A percentile compares a stretch with the other conserved stretches of the same genome.
Evolutionary conservation across 2,797 vertebrate species (phyloP).

Genomic region (Myotis pilosus): DNA sequence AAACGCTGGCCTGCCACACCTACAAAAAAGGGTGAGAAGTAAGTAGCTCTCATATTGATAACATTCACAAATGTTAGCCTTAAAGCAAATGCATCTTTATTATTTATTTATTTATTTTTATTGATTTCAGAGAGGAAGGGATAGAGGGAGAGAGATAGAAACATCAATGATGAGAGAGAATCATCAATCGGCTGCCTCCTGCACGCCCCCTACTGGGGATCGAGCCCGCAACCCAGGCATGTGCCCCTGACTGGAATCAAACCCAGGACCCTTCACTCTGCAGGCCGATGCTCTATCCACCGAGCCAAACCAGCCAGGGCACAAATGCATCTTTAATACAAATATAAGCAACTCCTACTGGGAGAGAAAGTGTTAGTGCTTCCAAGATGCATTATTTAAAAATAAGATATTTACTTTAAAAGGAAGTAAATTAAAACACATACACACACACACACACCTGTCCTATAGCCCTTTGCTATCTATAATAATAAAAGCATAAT

Average conservation of each 20-base stretch:
- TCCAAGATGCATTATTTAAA: slow-evolving; percentile 26
- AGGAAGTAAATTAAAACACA: background rate
- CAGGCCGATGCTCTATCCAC: too few relatives aligned
- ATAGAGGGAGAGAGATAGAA: too few relatives aligned
- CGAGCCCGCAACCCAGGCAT: too few relatives aligned
- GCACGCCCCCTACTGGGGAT: too few relatives aligned
- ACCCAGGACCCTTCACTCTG: too few relatives aligned
- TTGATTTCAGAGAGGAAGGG: too few relatives aligned
- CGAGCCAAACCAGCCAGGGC: too few relatives aligned
- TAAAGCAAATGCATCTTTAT: background rate
- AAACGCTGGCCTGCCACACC: background rate
- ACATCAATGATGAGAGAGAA: too few relatives aligned
- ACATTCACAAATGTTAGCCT: background rate
- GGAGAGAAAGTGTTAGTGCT: background rate
- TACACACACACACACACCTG: background rate
- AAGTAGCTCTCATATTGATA: background rate
- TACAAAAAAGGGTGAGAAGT: background rate
- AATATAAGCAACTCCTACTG: background rate
- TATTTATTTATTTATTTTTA: too few relatives aligned
- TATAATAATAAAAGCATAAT: too few relatives aligned
- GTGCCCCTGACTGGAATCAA: too few relatives aligned
- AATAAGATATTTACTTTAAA: slow-evolving; percentile 38
- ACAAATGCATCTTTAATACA: background rate
- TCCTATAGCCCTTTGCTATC: background rate
- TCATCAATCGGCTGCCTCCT: too few relatives aligned